phyloP scores from a whole-genome alignment of 2,888 invertebrate species.

The Chelonus formosanus region DNA sequence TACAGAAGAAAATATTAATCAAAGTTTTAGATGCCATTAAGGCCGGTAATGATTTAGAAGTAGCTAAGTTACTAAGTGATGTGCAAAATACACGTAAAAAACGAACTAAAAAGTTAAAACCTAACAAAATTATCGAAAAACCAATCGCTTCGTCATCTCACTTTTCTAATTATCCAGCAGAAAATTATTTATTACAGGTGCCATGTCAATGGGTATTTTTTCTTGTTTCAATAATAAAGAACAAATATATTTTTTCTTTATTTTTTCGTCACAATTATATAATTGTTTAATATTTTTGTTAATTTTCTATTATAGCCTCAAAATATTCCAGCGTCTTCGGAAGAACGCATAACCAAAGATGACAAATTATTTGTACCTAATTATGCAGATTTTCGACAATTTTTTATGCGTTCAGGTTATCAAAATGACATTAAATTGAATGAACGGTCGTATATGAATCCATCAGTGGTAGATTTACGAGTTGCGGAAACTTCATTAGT shows the following conservation, averaged over 20 bases:
- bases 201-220: conserved; percentile 56
- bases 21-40: conserved; percentile 55
- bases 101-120: conserved; percentile 48
- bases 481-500: conserved; percentile 41
- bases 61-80: conserved; percentile 50
- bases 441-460: conserved; percentile 35
- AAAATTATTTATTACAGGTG: conserved; percentile 50
- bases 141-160: conserved; percentile 48
- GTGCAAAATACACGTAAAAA: conserved; percentile 54
- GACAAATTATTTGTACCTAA: conserved; percentile 45
- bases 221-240: no score
- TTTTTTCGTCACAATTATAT: no score
- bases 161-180: conserved; percentile 52
- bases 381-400: conserved; percentile 56
- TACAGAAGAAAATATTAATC: conserved; percentile 55
- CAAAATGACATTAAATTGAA: conserved; percentile 30
- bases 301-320: neutral
- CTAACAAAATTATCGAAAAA: conserved; percentile 33
- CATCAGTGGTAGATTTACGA: conserved; percentile 50
- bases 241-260: no score
- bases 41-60: conserved; percentile 52
- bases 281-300: no score
- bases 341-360: conserved; percentile 56
- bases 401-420: conserved; percentile 47
- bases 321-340: conserved; percentile 52